Evolutionary conservation across 2,888 invertebrate genomes (phyloP).

Genomic region (Xylota sylvarum): DNA sequence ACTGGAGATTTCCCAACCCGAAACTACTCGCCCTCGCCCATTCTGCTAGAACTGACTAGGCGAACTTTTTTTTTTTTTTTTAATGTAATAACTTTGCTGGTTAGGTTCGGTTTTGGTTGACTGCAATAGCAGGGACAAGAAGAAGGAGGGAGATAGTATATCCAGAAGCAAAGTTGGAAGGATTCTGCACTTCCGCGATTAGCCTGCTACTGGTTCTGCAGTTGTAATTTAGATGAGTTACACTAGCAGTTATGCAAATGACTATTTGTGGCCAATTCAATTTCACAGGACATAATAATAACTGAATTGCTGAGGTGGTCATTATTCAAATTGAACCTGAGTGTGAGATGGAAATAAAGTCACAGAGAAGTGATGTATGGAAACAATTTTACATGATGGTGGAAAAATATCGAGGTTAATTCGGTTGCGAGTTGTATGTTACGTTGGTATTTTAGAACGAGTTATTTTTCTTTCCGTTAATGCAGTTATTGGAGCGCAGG

Average conservation of each 20-base stretch:
- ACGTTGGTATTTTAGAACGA: too few species aligned
- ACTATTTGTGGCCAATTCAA: slow-evolving; percentile 65
- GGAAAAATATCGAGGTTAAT: background rate
- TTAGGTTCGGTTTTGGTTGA: slow-evolving; percentile 5
- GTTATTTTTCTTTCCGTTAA: too few species aligned
- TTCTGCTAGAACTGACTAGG: background rate
- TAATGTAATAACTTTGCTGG: slow-evolving; percentile 19
- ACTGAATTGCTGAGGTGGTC: slow-evolving; percentile 42
- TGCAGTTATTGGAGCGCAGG: too few species aligned
- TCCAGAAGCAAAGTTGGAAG: slow-evolving; percentile 15
- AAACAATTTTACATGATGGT: background rate
- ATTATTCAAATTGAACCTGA: slow-evolving; percentile 49
- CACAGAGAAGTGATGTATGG: background rate
- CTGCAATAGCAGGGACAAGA: background rate
- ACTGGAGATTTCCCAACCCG: slow-evolving; percentile 44
- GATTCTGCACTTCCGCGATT: slow-evolving; percentile 56
- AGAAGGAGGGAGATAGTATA: background rate
- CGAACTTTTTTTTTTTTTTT: slow-evolving; percentile 15
- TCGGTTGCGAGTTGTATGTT: too few species aligned
- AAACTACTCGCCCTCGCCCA: background rate
- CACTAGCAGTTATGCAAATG: slow-evolving; percentile 64
- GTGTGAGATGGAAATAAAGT: background rate
- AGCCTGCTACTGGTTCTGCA: slow-evolving; percentile 40
- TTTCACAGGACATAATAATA: slow-evolving; percentile 64
- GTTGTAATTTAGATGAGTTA: slow-evolving; percentile 60